phyloP scores from a whole-genome alignment of 2,113 vertebrate species.

The Erinaceus europaeus region DNA sequence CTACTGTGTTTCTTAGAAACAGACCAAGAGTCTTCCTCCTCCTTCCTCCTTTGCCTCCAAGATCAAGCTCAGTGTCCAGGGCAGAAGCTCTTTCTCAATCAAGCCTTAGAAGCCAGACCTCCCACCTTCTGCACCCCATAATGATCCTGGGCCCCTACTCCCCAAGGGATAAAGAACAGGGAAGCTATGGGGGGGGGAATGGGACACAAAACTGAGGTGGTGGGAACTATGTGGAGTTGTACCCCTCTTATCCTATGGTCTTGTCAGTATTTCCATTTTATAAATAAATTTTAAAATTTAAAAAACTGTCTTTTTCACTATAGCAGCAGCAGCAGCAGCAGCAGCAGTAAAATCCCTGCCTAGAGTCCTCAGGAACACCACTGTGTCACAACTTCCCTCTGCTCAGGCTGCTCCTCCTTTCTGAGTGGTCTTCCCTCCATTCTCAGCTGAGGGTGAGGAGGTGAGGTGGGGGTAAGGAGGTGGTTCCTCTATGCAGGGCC shows the following conservation, averaged over 20 bases:
- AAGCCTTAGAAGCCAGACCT: background rate
- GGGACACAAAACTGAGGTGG: too few relatives aligned
- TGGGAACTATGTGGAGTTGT: too few relatives aligned
- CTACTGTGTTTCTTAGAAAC: background rate
- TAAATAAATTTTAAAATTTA: too few relatives aligned
- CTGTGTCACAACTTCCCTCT: too few relatives aligned
- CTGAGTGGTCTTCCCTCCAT: background rate
- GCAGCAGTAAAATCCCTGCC: background rate
- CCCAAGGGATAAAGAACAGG: too few relatives aligned
- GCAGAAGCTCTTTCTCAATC: background rate
- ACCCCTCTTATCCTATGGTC: too few relatives aligned
- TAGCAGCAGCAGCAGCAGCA: too few relatives aligned
- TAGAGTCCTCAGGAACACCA: background rate
- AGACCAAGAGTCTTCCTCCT: background rate
- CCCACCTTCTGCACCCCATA: background rate
- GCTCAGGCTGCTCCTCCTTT: background rate
- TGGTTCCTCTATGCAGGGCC: background rate
- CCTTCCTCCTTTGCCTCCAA: background rate
- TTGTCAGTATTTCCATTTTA: too few relatives aligned
- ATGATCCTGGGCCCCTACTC: too few relatives aligned
- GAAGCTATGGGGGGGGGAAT: too few relatives aligned
- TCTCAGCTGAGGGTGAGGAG: background rate
- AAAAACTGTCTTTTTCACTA: too few relatives aligned
- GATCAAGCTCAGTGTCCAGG: background rate
- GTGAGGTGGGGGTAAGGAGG: too few relatives aligned